These are phyloP conservation scores for Sebastes schlegelii DNA, from an alignment of 2,113 vertebrate genomes.

Conservation along the genomic window DNA sequence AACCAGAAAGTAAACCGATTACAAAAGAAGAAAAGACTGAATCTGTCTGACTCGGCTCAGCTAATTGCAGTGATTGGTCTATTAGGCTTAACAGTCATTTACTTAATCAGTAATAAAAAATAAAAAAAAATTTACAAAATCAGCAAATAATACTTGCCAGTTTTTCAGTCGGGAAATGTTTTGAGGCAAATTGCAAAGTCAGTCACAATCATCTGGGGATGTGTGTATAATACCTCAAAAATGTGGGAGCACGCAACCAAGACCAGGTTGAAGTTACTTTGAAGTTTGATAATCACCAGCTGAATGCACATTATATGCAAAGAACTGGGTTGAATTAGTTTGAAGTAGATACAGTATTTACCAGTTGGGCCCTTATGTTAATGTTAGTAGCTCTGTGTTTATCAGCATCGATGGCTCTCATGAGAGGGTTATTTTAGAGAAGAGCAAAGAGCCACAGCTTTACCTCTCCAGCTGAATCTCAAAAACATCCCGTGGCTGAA, in stretches of 20 bases:
- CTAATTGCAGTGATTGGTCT: conserved; percentile 3
- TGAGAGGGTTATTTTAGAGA: conserved; percentile 19
- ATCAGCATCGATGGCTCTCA: not conserved
- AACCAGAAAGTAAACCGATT: not conserved
- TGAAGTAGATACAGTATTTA: conserved; percentile 2
- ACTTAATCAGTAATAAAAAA: not conserved
- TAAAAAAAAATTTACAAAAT: conserved; percentile 1
- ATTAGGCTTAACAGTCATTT: not conserved
- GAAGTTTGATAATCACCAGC: conserved; percentile 4
- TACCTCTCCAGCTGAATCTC: conserved; percentile 32
- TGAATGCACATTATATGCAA: not conserved
- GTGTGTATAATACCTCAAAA: not conserved
- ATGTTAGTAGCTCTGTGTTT: conserved; percentile 3
- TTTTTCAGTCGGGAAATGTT: not conserved
- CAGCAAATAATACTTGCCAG: not conserved
- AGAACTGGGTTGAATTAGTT: not conserved
- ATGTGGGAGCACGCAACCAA: not conserved
- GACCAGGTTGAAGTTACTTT: conserved; percentile 13
- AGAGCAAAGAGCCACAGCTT: not conserved
- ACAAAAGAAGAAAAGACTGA: not conserved
- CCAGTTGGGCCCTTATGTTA: not conserved
- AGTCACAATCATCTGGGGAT: not conserved
- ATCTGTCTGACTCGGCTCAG: not conserved
- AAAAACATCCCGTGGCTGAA: conserved; percentile 24
- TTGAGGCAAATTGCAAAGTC: not conserved